Conservation (phyloP, 2,113 vertebrate genomes). For the Dipodomys ordii region DNA sequence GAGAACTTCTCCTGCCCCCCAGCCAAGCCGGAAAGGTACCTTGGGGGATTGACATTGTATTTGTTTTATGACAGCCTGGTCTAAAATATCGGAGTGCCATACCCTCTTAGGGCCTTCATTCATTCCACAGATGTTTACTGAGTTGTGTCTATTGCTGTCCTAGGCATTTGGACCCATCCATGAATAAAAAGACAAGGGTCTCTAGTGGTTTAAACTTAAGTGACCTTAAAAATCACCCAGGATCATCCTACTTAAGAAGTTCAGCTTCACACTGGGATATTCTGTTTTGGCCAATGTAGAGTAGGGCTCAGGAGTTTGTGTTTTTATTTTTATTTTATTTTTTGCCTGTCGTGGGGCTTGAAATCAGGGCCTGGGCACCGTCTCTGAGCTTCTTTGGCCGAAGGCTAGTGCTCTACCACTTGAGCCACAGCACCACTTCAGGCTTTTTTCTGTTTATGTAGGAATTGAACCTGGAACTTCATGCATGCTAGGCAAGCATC, state of each 20-base stretch:
- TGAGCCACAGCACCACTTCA: no score
- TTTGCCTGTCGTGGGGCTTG: no score
- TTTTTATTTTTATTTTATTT: neutral
- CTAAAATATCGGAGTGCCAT: neutral
- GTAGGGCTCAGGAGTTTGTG: neutral
- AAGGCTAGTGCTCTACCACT: no score
- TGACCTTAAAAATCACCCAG: neutral
- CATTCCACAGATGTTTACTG: constrained; percentile 31
- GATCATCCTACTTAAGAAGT: neutral
- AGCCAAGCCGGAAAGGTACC: neutral
- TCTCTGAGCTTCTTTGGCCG: no score
- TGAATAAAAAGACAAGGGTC: neutral
- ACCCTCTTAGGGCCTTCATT: neutral
- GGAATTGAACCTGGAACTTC: no score
- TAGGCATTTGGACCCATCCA: neutral
- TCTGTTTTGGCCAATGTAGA: neutral
- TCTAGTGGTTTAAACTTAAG: neutral
- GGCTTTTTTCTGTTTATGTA: no score
- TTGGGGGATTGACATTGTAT: neutral
- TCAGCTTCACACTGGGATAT: neutral
- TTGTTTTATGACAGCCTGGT: constrained; percentile 19
- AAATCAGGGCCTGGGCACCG: no score
- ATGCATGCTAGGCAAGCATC: no score
- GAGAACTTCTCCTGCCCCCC: neutral
- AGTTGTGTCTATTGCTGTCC: constrained; percentile 1